Base-by-base conservation (phyloP, 2,797 vertebrate species). In the Falco novaeseelandiae region DNA sequence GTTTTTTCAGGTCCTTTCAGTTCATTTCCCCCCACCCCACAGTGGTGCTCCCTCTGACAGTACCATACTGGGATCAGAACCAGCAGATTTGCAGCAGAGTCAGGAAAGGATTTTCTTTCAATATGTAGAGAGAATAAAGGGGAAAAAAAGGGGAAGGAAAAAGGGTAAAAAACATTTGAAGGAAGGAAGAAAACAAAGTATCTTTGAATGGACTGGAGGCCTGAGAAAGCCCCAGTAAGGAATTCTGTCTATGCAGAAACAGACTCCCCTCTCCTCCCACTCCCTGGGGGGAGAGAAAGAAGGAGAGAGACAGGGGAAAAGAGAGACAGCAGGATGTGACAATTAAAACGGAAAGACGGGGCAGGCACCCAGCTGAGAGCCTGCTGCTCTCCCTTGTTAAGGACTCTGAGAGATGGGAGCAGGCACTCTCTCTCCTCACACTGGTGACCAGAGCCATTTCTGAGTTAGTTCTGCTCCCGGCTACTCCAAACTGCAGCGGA, bases 401-500 rank as follows among this genome's bases (percentile, higher is more conserved):
- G 77, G 86, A 46, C 89, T 89, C 89, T 86, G 87, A 96, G 92
- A 42, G 92, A 87, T 77, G 80, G 93, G 92, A 94, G 89, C 73
- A 48, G 63, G 83, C 38, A 30, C 91, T 82, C 94, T 20, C 92
- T 65, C 83, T 90, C 79, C 96, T 93, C 95, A 51, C 83, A 61
- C 80, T 83, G 91, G 82, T 96, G 95, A 95, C 94, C 94, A 95
- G 94, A 95, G 87, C 90, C 89, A 93, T 93, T 93, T 79, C 89
- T 87, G 92, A 95, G 91, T 96, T 95, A 95, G 84, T 95, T 96
- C 94, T 96, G 95, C 94, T 97, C 87, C 79, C 49, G 87, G 96
- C 92, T 96, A 97, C 95, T 97, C 96, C 96, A 96, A 97, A 96
- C 96, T 87, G 95, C 94, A 94, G 96, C 80, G 51, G 83, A 97